phyloP scores from a whole-genome alignment of 2,888 invertebrate genomes.

The Drosophila diplacantha region DNA sequence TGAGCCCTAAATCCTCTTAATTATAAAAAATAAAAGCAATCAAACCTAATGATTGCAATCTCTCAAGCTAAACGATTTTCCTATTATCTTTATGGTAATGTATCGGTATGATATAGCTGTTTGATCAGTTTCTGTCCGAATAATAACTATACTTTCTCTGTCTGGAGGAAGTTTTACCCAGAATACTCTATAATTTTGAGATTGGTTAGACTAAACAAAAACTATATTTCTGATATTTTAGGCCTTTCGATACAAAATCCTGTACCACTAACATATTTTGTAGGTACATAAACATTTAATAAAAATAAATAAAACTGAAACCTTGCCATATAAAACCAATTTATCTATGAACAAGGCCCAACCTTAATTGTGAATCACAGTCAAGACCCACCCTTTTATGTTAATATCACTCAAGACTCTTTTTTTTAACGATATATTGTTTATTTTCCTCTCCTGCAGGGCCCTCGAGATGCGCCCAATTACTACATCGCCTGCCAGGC shows the following conservation, averaged over 20 bases:
- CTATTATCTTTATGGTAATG: not conserved
- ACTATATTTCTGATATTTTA: too few species aligned
- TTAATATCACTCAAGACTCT: not conserved
- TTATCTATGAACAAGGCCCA: not conserved
- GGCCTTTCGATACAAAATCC: not conserved
- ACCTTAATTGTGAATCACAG: not conserved
- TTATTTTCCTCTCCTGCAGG: constrained; percentile 79
- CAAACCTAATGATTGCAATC: not conserved
- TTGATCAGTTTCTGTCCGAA: not conserved
- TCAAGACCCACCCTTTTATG: not conserved
- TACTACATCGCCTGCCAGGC: constrained; percentile 96
- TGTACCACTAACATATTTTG: too few species aligned
- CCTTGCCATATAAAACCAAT: not conserved
- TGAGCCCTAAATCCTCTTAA: not conserved
- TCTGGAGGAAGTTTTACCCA: not conserved
- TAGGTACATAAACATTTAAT: too few species aligned
- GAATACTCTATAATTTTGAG: not conserved
- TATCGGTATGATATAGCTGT: not conserved
- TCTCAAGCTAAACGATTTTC: not conserved
- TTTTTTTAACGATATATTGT: not conserved
- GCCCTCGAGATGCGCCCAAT: constrained; percentile 88
- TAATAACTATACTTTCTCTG: not conserved
- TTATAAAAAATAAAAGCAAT: not conserved
- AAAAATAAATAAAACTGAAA: not conserved
- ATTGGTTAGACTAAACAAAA: not conserved